Conservation (phyloP, 2,888 invertebrate genomes). For the Sipha maydis region DNA sequence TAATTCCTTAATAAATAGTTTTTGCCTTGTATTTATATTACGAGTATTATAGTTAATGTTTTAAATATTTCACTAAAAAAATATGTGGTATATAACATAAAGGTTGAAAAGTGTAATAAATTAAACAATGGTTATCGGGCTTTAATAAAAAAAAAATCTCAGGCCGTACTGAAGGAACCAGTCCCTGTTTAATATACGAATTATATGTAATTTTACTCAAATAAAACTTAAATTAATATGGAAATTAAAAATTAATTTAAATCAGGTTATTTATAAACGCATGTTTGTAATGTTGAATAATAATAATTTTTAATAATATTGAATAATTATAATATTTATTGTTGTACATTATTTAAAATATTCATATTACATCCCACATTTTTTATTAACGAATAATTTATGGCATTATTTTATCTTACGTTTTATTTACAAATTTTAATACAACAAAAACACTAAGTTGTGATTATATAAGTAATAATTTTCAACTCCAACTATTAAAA, state of each 20-base stretch:
- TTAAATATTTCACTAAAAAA: too few species aligned
- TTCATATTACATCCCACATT: constrained; percentile 3
- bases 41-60: too few species aligned
- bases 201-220: too few species aligned
- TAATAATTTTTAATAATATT: neutral
- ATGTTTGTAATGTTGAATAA: neutral
- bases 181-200: too few species aligned
- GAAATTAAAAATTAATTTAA: constrained; percentile 15
- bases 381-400: constrained; percentile 21
- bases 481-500: neutral
- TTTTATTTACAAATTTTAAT: neutral
- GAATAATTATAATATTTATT: constrained; percentile 17
- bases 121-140: too few species aligned
- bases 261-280: neutral
- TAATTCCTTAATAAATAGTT: too few species aligned
- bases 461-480: neutral
- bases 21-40: too few species aligned
- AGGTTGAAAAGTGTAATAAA: too few species aligned
- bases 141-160: too few species aligned
- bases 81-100: too few species aligned
- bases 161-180: too few species aligned
- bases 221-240: neutral
- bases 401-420: constrained; percentile 6
- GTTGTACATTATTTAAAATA: constrained; percentile 1
- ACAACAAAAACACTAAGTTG: too few species aligned